Base-by-base conservation (phyloP, 2,797 vertebrate genomes). In the Manis pentadactyla region DNA sequence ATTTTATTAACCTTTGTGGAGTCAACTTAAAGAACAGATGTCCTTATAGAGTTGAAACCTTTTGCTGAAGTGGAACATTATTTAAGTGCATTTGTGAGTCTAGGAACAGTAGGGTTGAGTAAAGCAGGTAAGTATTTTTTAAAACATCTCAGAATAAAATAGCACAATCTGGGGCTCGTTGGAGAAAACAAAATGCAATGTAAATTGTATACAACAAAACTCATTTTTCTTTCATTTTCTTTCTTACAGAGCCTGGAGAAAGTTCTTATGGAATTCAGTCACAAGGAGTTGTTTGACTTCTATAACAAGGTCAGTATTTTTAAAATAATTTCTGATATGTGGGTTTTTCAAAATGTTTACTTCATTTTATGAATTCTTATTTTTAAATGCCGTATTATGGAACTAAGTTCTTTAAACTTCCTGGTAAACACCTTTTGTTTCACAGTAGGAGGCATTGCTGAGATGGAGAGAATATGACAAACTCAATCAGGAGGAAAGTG, bases 251-350 rank as follows among this genome's bases (percentile, higher is more conserved):
- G 97, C 75, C 95, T 99, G 96, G 99, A 99, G 98, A 99, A 99
- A 95, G 98, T 99, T 96, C 99, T 99, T 97, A 98, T 99, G 97
- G 99, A 99, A 98, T 99, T 99, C 96, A 99, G 96, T 98, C 99
- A 99, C 98, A 98, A 99, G 98, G 99, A 99, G 98, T 99, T 99
- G 86, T 99, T 99, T 98, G 99, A 99, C 71, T 99, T 99, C 99
- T 99, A 99, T 98, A 99, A 99, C 98, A 99, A 99, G 99, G 99
- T 99, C 84, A 97, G 98, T 98, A 91, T 87, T 98, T 93, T 98
- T 97, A 94, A 97, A 84, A 93, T 95, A 95, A 87, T 98, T 98
- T 98, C 98, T 90, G 97, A 98, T 97, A 97, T 97, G n/a, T 97
- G 98, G 96, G 10, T 64, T 95, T 94, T 96, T 91, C 39, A 57